Conservation (phyloP, 2,797 vertebrate species). For the Falco peregrinus region DNA sequence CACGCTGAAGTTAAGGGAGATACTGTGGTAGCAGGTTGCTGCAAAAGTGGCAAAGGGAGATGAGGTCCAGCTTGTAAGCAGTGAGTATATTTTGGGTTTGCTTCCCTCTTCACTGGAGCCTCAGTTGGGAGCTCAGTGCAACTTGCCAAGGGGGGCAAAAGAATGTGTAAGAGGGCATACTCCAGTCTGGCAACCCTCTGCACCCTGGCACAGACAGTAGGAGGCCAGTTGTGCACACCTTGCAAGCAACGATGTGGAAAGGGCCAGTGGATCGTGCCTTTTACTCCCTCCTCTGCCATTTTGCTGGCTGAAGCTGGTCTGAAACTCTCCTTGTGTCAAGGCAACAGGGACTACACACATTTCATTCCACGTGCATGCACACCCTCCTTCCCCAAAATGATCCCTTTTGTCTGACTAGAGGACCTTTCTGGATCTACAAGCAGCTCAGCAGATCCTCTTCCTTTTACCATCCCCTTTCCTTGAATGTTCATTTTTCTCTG, state of each 20-base stretch:
- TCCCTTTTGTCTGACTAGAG: neutral
- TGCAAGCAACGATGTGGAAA: accelerated
- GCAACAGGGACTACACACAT: neutral
- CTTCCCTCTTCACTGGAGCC: neutral
- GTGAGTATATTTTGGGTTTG: neutral
- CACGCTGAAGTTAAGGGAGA: neutral
- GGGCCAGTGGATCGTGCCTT: neutral
- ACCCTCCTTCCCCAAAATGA: neutral
- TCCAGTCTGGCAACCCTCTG: neutral
- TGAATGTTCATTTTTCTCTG: conserved; percentile 71
- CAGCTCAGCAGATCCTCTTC: conserved; percentile 49
- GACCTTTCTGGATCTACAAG: conserved; percentile 21
- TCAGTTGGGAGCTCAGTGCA: neutral
- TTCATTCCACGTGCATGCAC: neutral
- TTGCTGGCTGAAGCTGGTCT: neutral
- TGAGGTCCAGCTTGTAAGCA: neutral
- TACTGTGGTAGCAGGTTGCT: neutral
- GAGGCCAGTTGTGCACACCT: neutral
- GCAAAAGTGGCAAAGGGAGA: neutral
- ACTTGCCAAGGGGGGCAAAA: neutral
- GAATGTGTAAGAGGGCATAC: neutral
- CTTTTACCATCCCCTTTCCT: conserved; percentile 46
- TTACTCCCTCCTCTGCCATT: neutral
- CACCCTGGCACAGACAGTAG: neutral
- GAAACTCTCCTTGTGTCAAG: neutral